Evolutionary conservation across 2,797 vertebrate species (phyloP), one percentile per base, ranked within the genome.

Genomic region (Paedocypris micromegethes): DNA sequence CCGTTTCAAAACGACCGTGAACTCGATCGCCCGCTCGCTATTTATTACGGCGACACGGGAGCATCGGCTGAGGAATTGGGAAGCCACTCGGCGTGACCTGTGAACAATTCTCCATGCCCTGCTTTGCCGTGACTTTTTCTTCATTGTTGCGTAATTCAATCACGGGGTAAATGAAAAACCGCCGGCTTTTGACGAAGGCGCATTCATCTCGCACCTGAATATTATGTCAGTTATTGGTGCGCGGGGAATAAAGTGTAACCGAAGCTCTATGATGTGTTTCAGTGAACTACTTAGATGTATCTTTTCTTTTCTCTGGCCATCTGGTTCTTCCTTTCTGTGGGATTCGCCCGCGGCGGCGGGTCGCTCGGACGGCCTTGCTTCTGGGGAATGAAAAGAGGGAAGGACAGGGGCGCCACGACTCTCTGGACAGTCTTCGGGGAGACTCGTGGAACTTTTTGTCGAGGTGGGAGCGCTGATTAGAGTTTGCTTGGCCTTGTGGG

Each of bases 241-340:
- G 78, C 85, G 84, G 78, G 44, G 59, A 68, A 59, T 69, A 42
- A 75, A 81, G 77, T 84, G 82, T 85, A 86, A 86, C 86, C 82
- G 79, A 80, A 83, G 84, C 84, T 84, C 68, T 6, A 64, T 81
- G 80, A 80, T 80, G 79, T 75, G 80, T 80, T 70, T 41, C 63
- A 40, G 39, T 84, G 23, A 23, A 86, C 83, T 80, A 86, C 84
- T 78, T 85, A 87, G 84, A 88, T 85, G 84, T 78, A 82, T 81
- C 77, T 75, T 79, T 81, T 68, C 45, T 48, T 44, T 70, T 76
- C 73, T 69, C 54, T 64, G 81, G 83, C 90, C 90, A 91, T 91
- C 90, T 91, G 90, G 85, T 83, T 85, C 84, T 80, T 84, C 83
- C 85, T 83, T 87, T 85, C 87, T 86, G 84, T 83, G 80, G 82